phyloP scores from a whole-genome alignment of 2,888 invertebrate genomes.

The Agrilus cyanescens region DNA sequence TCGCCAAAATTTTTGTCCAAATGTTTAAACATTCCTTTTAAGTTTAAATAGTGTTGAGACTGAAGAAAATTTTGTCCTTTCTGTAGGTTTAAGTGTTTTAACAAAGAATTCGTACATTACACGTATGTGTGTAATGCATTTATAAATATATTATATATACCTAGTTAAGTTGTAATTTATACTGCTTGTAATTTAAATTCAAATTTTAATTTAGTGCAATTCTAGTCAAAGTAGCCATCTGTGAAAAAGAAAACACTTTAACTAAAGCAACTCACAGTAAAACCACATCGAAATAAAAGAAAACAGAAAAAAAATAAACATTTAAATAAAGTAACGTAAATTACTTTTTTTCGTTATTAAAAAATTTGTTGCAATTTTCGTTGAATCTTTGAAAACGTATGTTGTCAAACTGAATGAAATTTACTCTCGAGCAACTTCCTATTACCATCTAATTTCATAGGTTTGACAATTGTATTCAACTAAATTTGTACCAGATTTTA shows the following conservation, averaged over 20 bases:
- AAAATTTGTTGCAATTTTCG: slow-evolving; percentile 1
- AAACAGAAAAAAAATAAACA: background rate
- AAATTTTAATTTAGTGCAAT: background rate
- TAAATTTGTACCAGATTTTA: too few relatives aligned
- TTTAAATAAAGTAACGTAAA: background rate
- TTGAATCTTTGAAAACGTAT: slow-evolving; percentile 5
- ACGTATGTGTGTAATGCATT: too few relatives aligned
- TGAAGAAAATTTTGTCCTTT: too few relatives aligned
- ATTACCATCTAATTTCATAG: slow-evolving; percentile 14
- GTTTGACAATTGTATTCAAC: too few relatives aligned
- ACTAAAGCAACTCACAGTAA: background rate
- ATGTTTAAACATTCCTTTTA: too few relatives aligned
- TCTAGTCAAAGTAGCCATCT: slow-evolving; percentile 4
- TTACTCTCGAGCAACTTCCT: slow-evolving; percentile 37
- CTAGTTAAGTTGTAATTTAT: too few relatives aligned
- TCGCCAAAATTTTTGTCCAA: too few relatives aligned
- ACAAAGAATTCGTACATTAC: too few relatives aligned
- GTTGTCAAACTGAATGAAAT: slow-evolving; percentile 8
- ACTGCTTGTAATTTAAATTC: too few relatives aligned
- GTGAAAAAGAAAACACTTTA: slow-evolving; percentile 1
- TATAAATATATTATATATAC: too few relatives aligned
- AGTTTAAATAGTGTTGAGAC: too few relatives aligned
- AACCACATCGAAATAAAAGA: background rate
- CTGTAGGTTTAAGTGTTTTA: too few relatives aligned
- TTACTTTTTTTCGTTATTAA: background rate